Conservation (phyloP, 2,888 invertebrate species). For the Idaea straminata region DNA sequence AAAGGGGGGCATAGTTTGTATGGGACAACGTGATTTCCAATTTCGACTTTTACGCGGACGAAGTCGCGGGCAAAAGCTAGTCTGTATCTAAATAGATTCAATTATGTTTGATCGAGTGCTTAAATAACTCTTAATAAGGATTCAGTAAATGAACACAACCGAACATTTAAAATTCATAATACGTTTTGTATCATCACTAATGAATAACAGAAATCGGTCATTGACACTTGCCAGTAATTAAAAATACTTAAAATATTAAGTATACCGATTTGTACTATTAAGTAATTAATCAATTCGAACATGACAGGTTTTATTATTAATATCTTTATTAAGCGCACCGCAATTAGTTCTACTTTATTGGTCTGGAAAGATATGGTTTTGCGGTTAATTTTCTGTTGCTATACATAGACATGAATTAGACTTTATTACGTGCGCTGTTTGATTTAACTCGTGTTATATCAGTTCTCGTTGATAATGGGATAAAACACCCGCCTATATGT, state of each 20-base stretch:
- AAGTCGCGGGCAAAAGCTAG: too few species aligned
- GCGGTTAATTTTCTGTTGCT: background rate
- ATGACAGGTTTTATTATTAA: background rate
- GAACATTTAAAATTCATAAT: constrained; percentile 2
- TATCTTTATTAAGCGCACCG: background rate
- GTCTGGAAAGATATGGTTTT: background rate
- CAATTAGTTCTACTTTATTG: background rate
- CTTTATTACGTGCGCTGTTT: background rate
- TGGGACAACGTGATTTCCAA: too few species aligned
- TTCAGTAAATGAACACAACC: background rate
- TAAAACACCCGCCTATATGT: too few species aligned
- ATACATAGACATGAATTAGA: background rate
- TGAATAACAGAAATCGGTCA: constrained; percentile 10
- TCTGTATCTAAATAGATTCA: too few species aligned
- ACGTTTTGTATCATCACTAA: background rate
- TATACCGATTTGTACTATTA: background rate
- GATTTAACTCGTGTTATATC: too few species aligned
- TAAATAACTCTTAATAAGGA: too few species aligned
- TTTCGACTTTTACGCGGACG: too few species aligned
- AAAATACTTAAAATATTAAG: background rate
- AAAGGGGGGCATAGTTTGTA: too few species aligned
- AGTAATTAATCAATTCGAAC: background rate
- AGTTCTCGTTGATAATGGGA: too few species aligned
- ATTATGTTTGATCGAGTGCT: too few species aligned
- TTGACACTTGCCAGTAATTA: constrained; percentile 4